phyloP scores from a whole-genome alignment of 2,113 vertebrate genomes.

The Eidolon helvum region DNA sequence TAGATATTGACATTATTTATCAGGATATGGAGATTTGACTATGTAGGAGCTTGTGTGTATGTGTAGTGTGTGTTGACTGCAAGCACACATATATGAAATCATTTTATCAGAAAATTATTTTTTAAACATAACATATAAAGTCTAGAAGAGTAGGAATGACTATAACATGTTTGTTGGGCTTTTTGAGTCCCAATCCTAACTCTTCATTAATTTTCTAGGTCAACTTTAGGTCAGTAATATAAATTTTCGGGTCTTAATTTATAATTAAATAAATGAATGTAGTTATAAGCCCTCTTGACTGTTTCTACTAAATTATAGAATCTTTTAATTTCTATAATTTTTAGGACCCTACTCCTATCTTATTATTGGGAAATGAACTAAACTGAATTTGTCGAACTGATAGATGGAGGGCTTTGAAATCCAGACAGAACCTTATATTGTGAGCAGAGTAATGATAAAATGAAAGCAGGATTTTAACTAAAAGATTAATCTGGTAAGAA shows the following conservation, averaged over 20 bases:
- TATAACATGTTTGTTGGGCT: not conserved
- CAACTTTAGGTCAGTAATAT: not conserved
- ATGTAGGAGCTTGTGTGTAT: not conserved
- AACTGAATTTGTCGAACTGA: not conserved
- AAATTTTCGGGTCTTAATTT: not conserved
- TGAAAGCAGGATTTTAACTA: not conserved
- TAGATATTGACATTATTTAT: not conserved
- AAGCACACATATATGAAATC: not conserved
- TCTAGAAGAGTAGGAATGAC: not conserved
- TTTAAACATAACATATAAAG: not conserved
- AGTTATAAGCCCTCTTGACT: not conserved
- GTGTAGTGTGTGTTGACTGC: too few relatives aligned
- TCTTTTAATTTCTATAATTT: not conserved
- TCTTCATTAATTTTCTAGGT: not conserved
- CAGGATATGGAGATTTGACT: not conserved
- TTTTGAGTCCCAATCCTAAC: not conserved
- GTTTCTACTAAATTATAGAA: not conserved
- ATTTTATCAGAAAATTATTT: not conserved
- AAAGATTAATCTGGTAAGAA: conserved; percentile 25
- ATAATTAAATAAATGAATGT: not conserved
- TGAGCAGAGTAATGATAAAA: not conserved
- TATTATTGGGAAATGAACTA: not conserved
- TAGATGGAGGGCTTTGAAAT: not conserved
- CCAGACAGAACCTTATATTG: not conserved
- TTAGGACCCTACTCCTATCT: not conserved